Conservation (phyloP, 2,888 invertebrate species). For the Heliconius sara region DNA sequence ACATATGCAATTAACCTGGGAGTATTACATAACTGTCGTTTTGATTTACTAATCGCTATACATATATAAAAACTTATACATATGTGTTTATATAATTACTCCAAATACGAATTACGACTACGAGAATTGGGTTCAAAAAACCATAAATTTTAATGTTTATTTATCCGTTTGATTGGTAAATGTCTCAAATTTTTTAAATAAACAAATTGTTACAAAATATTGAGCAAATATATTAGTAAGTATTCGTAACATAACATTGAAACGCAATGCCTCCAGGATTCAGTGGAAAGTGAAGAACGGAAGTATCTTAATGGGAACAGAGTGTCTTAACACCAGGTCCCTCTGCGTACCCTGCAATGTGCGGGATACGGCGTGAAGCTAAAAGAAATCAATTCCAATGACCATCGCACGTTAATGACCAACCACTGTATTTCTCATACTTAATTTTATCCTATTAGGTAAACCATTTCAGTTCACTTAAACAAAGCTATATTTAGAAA, state of each 20-base stretch:
- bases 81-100: conserved; percentile 13
- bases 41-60: conserved; percentile 34
- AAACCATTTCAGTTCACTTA: neutral
- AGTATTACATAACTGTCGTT: conserved; percentile 33
- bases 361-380: no score
- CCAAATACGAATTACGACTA: neutral
- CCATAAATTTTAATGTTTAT: conserved; percentile 1
- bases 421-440: no score
- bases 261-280: no score
- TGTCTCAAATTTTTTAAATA: neutral
- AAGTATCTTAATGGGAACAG: no score
- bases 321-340: no score
- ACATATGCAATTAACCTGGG: conserved; percentile 34
- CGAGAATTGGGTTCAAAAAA: conserved; percentile 2
- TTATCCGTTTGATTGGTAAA: neutral
- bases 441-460: neutral
- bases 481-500: neutral
- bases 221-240: neutral
- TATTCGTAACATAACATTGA: neutral
- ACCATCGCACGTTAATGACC: no score
- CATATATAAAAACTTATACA: neutral
- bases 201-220: neutral
- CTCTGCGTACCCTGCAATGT: no score
- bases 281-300: no score
- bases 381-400: no score